These are phyloP conservation scores for Mesitornis unicolor DNA, from an alignment of 2,113 vertebrate genomes.

Conservation along the genomic window DNA sequence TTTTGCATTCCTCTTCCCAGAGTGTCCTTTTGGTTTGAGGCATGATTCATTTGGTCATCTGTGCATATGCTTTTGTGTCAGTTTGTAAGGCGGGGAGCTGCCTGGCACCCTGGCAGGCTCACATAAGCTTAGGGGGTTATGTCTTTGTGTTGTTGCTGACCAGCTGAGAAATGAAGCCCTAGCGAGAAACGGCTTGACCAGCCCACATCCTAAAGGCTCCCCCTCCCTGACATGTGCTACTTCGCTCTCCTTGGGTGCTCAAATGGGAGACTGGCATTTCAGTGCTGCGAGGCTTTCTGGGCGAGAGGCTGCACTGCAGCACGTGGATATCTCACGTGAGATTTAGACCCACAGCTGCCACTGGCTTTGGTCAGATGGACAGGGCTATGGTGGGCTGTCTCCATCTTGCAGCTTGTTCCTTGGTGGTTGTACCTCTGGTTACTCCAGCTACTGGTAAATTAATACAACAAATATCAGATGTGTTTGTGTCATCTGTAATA, in stretches of 20 bases:
- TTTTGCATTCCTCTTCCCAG: background rate
- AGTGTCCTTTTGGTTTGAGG: background rate
- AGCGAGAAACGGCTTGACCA: background rate
- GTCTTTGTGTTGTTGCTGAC: background rate
- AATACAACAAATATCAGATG: background rate
- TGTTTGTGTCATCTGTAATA: background rate
- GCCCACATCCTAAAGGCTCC: background rate
- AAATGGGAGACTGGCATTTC: background rate
- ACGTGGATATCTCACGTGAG: accelerated
- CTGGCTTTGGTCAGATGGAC: background rate
- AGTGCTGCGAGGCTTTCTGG: background rate
- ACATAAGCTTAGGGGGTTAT: background rate
- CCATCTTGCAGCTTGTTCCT: background rate
- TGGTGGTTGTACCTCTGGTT: background rate
- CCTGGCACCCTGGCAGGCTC: background rate
- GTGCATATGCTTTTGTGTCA: background rate
- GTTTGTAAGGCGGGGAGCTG: background rate
- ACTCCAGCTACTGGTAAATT: background rate
- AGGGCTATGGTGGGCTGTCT: background rate
- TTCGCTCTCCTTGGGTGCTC: background rate
- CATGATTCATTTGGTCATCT: background rate
- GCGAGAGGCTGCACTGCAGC: background rate
- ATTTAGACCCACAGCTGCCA: background rate
- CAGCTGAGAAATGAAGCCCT: background rate
- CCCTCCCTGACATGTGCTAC: background rate